phyloP scores from a whole-genome alignment of 2,888 invertebrate species.

The Dichetophora obliterata region DNA sequence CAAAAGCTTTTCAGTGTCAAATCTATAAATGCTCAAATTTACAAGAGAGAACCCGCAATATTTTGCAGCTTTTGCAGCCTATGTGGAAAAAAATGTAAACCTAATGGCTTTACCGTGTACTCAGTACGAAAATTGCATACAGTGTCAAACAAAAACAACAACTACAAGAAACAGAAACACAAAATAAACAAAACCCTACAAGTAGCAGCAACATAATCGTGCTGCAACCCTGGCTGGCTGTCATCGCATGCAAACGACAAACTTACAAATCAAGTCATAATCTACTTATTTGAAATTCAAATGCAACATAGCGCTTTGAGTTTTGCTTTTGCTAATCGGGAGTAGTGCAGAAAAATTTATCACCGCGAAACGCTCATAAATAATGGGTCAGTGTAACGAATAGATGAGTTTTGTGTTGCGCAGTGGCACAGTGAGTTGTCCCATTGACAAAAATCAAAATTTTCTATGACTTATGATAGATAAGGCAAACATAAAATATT shows the following conservation, averaged over 20 bases:
- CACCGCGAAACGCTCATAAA: slow-evolving; percentile 40
- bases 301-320: slow-evolving; percentile 27
- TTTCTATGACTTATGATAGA: no score
- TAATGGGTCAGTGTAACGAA: slow-evolving; percentile 52
- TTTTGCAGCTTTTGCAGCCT: not conserved
- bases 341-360: slow-evolving; percentile 35
- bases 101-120: slow-evolving; percentile 40
- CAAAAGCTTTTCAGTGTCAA: slow-evolving; percentile 20
- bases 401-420: slow-evolving; percentile 21
- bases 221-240: slow-evolving; percentile 10
- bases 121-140: slow-evolving; percentile 25
- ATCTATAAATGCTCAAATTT: slow-evolving; percentile 6
- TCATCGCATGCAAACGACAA: slow-evolving; percentile 33
- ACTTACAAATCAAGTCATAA: slow-evolving; percentile 30
- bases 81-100: slow-evolving; percentile 25
- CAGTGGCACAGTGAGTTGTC: no score
- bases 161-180: slow-evolving; percentile 9
- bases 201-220: slow-evolving; percentile 14
- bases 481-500: no score
- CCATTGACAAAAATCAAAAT: no score
- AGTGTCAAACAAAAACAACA: not conserved
- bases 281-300: slow-evolving; percentile 23
- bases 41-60: slow-evolving; percentile 29
- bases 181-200: not conserved
- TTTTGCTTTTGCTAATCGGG: not conserved